A percentile compares a stretch with the other conserved stretches of the same genome.
These are phyloP conservation scores for Drosophila greeni DNA, from an alignment of 2,888 invertebrate species.

Conservation along the genomic window DNA sequence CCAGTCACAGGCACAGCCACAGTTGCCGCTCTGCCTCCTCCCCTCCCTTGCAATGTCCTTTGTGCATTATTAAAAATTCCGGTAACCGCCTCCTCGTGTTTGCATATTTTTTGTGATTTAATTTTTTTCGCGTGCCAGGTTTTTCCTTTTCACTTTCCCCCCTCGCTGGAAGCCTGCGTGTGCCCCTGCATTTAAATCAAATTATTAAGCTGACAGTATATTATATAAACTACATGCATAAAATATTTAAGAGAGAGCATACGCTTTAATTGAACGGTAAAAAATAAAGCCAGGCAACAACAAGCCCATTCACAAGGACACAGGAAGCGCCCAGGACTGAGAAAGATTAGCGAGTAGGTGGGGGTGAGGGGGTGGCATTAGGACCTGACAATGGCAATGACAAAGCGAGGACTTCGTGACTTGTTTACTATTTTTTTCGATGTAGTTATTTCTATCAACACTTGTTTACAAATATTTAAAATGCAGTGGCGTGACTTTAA, in stretches of 20 bases:
- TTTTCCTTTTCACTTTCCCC: not conserved
- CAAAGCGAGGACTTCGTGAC: constrained; percentile 16
- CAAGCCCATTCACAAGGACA: constrained; percentile 16
- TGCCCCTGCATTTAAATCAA: constrained; percentile 58
- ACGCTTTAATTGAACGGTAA: constrained; percentile 37
- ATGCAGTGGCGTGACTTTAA: not conserved
- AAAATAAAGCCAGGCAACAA: constrained; percentile 17
- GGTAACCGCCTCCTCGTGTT: constrained; percentile 27
- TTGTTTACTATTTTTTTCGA: not conserved
- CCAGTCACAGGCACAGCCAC: not conserved
- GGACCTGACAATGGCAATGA: constrained; percentile 22
- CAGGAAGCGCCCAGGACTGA: constrained; percentile 15
- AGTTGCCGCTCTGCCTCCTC: not conserved
- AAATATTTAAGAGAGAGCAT: constrained; percentile 36
- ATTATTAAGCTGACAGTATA: constrained; percentile 50
- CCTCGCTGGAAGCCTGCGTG: constrained; percentile 8
- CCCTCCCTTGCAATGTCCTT: constrained; percentile 31
- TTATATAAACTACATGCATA: constrained; percentile 55
- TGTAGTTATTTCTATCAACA: not conserved
- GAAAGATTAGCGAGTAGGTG: constrained; percentile 34
- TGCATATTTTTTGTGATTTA: constrained; percentile 54
- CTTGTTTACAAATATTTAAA: not conserved
- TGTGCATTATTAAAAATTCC: constrained; percentile 58
- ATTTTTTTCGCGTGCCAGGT: constrained; percentile 40
- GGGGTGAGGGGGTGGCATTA: constrained; percentile 3